phyloP scores from a whole-genome alignment of 64 coral and sea anemone species.

The Montipora capricornis region DNA sequence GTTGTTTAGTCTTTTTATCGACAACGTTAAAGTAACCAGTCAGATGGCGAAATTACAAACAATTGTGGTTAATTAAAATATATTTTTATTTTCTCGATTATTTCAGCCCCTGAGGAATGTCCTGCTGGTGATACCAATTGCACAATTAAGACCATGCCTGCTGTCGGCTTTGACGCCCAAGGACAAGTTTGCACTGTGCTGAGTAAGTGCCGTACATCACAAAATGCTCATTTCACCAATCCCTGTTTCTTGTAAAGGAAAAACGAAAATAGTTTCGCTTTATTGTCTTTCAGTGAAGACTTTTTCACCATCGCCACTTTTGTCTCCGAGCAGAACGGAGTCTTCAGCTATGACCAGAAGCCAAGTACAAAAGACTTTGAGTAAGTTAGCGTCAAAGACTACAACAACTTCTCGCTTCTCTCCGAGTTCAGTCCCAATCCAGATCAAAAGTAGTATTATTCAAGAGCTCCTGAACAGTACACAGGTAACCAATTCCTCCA shows the following conservation, averaged over 20 bases:
- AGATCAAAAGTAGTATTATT: not conserved
- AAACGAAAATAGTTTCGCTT: not conserved
- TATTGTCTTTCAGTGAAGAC: not conserved
- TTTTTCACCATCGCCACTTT: not conserved
- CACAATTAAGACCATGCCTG: not conserved
- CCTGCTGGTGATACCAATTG: not conserved
- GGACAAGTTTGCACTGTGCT: constrained; percentile 8
- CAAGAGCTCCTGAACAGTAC: not conserved
- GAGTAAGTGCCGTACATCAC: not conserved
- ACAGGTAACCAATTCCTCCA: not conserved
- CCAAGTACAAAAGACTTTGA: not conserved
- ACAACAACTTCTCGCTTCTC: not conserved
- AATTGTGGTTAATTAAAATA: too few relatives aligned
- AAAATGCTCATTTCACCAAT: not conserved
- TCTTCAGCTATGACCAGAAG: not conserved
- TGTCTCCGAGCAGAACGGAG: not conserved
- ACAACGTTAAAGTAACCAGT: too few relatives aligned
- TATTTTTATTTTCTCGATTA: not conserved
- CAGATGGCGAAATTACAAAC: too few relatives aligned
- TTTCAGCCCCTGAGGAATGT: constrained; percentile 34
- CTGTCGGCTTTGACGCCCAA: constrained; percentile 24
- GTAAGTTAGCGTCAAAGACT: not conserved
- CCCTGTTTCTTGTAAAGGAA: not conserved
- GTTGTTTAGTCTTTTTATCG: too few relatives aligned
- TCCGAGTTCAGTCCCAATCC: not conserved